Base-by-base conservation (phyloP, 2,888 invertebrate genomes). In the Polyommatus icarus region DNA sequence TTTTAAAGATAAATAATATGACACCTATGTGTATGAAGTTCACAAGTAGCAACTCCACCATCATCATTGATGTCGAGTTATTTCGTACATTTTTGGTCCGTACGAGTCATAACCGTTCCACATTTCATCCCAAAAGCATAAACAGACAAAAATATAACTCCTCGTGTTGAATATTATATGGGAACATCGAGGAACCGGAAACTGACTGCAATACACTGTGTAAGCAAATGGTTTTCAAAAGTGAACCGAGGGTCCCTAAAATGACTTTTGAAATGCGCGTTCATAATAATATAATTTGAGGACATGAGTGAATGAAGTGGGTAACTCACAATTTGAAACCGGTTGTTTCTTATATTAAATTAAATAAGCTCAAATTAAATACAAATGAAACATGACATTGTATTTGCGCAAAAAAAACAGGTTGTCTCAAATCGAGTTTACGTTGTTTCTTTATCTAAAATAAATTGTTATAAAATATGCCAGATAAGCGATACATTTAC, bases 101-200 rank as follows among this genome's bases (percentile, higher is more conserved):
- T 29, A 24, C 1, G 29, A 67, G 6, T 29, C 61, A 67, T 67
- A 67, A 67, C 10, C 24, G 61, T 67, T 67, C 29, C 61, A 67
- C 24, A 29, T 67, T 67, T 67, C 24, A 67, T 67, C 61, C 61
- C 61, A 29, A 67, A 67, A 67, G 10, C 24, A 67, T 67, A 67
- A 67, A 67, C 61, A 12, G 24, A 24, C 12, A 67, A 67, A 57
- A 61, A 61, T 61, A 20, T 59, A 61, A 24, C 24, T 61, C 61
- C 61, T 61, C 61, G 24, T 61, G 3, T 67, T 67, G 15, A 67
- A 67, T 67, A 67, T 67, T 10, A 67, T 29, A 29, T 29, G 29
- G 12, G 67, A 29, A 29, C 15, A 15, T 4, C 15, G 67, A 29
- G 12, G 29, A 24, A 67, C 61, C 61, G 67, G 67, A 67, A 15